phyloP scores from a whole-genome alignment of 2,113 vertebrate species.

The Daubentonia madagascariensis region DNA sequence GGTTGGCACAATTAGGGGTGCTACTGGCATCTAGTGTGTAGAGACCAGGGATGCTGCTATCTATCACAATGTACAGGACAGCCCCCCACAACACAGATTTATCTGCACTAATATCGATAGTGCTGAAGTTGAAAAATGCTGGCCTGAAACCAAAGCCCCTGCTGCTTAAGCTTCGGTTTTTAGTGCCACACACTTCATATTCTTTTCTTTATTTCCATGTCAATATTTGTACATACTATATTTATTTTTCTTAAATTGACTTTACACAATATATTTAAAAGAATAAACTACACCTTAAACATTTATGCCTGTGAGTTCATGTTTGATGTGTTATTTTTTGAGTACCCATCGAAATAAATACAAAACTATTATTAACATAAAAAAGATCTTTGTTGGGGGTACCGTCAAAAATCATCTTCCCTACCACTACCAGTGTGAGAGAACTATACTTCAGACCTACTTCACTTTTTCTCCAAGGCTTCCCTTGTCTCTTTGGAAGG shows the following conservation, averaged over 20 bases:
- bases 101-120: neutral
- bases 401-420: neutral
- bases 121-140: neutral
- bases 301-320: neutral
- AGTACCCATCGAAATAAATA: neutral
- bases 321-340: neutral
- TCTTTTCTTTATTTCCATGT: neutral
- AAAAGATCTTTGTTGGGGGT: neutral
- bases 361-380: neutral
- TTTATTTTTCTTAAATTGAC: conserved; percentile 16
- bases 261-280: neutral
- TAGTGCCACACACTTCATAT: neutral
- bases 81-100: neutral
- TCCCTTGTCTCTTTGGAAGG: neutral
- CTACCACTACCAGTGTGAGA: neutral
- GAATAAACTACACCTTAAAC: neutral
- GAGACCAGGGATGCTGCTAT: neutral
- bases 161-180: neutral
- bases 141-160: neutral
- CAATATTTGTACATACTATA: neutral
- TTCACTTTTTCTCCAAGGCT: neutral
- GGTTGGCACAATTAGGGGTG: neutral
- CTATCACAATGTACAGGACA: neutral
- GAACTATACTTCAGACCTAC: neutral
- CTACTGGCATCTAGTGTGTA: neutral